Percentiles rank a stretch among this genome's conserved stretches.
These are phyloP conservation scores for Halcyon chelicuti DNA, from an alignment of 2,797 vertebrate species.

Conservation along the genomic window DNA sequence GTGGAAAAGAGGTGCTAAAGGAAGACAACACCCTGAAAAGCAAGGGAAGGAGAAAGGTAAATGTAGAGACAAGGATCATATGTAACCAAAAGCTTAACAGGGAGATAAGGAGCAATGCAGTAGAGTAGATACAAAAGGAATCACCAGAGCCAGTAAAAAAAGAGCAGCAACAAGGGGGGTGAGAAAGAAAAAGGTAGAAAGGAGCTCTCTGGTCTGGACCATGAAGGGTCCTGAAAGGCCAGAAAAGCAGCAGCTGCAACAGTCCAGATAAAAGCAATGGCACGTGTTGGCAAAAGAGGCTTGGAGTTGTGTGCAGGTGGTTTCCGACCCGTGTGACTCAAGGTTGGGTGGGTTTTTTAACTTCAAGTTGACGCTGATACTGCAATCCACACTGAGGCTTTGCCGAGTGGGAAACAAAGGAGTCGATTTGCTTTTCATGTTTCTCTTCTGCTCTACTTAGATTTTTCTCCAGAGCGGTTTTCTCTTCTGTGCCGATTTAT, in stretches of 20 bases:
- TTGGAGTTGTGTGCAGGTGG: background rate
- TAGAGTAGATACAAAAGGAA: background rate
- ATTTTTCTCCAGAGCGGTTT: background rate
- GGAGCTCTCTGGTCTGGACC: background rate
- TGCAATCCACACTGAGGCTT: background rate
- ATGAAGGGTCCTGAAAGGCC: background rate
- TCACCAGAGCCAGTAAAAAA: background rate
- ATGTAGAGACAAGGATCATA: background rate
- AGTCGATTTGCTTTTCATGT: conserved; percentile 28
- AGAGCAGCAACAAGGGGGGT: background rate
- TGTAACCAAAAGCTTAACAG: background rate
- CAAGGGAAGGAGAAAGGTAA: background rate
- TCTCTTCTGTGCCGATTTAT: conserved; percentile 5
- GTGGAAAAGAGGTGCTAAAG: background rate
- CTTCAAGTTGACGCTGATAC: background rate
- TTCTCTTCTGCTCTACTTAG: background rate
- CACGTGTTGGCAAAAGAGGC: fast-evolving
- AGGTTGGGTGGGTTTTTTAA: background rate
- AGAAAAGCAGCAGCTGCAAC: background rate
- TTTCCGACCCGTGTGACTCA: background rate
- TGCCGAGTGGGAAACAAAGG: conserved; percentile 39
- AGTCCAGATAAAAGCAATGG: background rate
- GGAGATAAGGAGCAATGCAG: background rate
- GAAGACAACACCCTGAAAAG: background rate
- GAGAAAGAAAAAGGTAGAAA: background rate